These are phyloP conservation scores for Dallia pectoralis DNA, from an alignment of 2,797 vertebrate genomes.

Conservation along the genomic window DNA sequence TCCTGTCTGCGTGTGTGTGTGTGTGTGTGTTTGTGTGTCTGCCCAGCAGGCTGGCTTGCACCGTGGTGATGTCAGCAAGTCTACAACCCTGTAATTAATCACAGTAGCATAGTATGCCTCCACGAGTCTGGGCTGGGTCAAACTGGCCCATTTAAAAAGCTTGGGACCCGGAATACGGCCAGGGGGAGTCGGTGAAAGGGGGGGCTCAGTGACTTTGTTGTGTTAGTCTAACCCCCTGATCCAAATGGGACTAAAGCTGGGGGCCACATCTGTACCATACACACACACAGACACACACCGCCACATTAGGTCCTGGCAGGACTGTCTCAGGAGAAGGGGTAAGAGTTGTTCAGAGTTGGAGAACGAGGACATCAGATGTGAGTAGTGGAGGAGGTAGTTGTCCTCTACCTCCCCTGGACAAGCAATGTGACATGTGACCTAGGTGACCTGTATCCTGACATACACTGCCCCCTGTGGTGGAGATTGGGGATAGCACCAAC, in stretches of 20 bases:
- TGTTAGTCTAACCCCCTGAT: conserved; percentile 49
- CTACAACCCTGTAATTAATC: conserved; percentile 47
- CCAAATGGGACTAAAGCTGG: conserved; percentile 45
- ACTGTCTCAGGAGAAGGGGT: conserved; percentile 6
- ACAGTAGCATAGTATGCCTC: conserved; percentile 25
- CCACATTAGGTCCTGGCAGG: background rate
- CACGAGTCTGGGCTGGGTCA: conserved; percentile 48
- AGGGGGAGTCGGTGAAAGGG: conserved; percentile 38
- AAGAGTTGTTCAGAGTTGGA: conserved; percentile 4
- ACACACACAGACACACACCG: background rate
- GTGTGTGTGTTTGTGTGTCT: conserved; percentile 27
- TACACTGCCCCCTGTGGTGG: background rate
- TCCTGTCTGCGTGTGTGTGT: conserved; percentile 20
- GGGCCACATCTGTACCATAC: conserved; percentile 43
- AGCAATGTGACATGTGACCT: conserved; percentile 8
- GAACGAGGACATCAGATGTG: background rate
- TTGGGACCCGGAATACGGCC: background rate
- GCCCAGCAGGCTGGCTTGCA: conserved; percentile 1
- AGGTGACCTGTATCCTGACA: background rate
- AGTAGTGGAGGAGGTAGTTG: conserved; percentile 7
- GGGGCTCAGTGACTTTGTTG: conserved; percentile 41
- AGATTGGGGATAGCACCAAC: background rate
- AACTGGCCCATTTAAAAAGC: conserved; percentile 62
- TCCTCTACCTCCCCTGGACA: conserved; percentile 22
- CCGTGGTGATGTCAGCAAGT: conserved; percentile 20